Conservation (phyloP, 2,113 vertebrate genomes). For the Clarias macrocephalus region DNA sequence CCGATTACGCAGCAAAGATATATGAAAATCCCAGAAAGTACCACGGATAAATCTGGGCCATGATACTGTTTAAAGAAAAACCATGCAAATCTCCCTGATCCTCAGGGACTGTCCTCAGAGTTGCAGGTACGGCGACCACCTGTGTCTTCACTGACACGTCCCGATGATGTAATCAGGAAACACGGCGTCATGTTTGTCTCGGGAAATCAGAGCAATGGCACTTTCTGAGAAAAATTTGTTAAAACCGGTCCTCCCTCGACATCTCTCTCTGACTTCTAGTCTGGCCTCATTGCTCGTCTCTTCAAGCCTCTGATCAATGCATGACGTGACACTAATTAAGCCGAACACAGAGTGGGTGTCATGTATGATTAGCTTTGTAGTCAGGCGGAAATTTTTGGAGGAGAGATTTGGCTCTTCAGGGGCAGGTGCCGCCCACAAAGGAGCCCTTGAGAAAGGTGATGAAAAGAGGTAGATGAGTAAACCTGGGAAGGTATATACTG, state of each 20-base stretch:
- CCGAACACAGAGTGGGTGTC: conserved; percentile 44
- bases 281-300: not conserved
- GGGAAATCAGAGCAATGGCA: not conserved
- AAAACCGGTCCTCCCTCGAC: conserved; percentile 10
- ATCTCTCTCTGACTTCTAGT: not conserved
- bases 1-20: not conserved
- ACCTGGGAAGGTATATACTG: not conserved
- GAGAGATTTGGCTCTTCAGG: not conserved
- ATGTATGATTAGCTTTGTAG: conserved; percentile 46
- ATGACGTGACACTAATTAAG: conserved; percentile 50
- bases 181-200: not conserved
- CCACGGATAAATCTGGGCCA: conserved; percentile 39
- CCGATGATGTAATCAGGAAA: conserved; percentile 31
- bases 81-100: not conserved
- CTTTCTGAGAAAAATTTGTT: not conserved
- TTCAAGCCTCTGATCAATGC: conserved; percentile 40
- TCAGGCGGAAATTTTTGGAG: conserved; percentile 6
- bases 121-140: conserved; percentile 18
- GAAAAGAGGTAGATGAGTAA: conserved; percentile 45
- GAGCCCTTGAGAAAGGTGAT: conserved; percentile 37
- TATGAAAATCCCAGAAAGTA: not conserved
- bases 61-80: not conserved
- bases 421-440: conserved; percentile 44
- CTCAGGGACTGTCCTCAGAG: not conserved
- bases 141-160: not conserved